Evolutionary conservation across 2,888 invertebrate genomes (phyloP), one percentile per base, ranked within the genome.

Genomic region (Lampropteryx suffumata): DNA sequence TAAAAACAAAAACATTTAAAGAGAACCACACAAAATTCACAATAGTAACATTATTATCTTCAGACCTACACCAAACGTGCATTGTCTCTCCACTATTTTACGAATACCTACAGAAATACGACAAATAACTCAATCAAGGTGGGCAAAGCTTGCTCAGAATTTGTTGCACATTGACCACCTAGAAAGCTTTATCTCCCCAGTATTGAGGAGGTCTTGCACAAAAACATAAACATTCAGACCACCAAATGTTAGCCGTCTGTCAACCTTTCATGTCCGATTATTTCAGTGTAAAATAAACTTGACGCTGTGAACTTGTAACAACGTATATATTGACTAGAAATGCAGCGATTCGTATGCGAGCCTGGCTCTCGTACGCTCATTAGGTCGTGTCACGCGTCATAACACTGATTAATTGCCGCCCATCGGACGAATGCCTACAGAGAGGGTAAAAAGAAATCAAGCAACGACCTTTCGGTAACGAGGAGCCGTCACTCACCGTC

Each of bases 321-420:
- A 62, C 48, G 54, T 2, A 12, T 32, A 26, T 58, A 46, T 57
- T 56, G 49, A 64, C 36, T 24, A 51, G 39, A 63, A 63, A 65
- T 61, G 46, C 44, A 55, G 50, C 59, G 57, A 73, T 79, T 73
- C 71, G 70, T 72, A 71, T 69, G 63, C 64, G 50, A 57, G 56
- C 55, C 55, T 53, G 62, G 59, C 66, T 57, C 56, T 60, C 34
- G 41, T 59, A 55, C 52, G 47, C 74, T 83, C 83, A 85, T 84
- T 84, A 84, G 78, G 71, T 71, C 78, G 65, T 81, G 84, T 81
- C 82, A 83, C 80, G 76, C 76, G 79, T 84, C 84, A 86, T 82
- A 87, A 79, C 75, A 71, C 76, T 86, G 87, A 89, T 87, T 86
- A 88, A 89, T 87, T 82, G 83, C 77, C 71, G 73, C 65, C 73